phyloP scores from a whole-genome alignment of 2,797 vertebrate species.

The Ibycter americanus region DNA sequence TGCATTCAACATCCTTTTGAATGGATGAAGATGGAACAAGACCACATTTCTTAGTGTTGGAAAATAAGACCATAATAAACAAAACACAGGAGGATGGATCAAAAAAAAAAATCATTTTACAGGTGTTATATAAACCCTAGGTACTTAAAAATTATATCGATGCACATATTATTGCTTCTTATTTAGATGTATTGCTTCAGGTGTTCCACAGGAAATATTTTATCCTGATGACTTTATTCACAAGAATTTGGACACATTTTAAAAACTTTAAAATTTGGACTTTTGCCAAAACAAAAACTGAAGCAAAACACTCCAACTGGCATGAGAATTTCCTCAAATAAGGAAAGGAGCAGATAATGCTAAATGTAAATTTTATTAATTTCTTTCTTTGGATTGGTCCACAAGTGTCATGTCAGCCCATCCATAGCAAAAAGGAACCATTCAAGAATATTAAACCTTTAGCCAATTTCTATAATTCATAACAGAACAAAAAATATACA shows the following conservation, averaged over 20 bases:
- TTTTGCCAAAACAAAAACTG: background rate
- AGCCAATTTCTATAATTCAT: background rate
- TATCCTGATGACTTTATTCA: background rate
- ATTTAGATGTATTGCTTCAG: background rate
- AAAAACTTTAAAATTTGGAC: background rate
- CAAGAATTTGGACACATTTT: background rate
- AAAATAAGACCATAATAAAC: background rate
- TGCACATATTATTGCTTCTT: background rate
- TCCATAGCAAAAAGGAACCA: background rate
- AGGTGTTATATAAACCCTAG: background rate
- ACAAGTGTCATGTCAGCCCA: background rate
- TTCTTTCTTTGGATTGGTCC: background rate
- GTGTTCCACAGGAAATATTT: background rate
- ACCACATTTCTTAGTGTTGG: background rate
- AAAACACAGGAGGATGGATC: background rate
- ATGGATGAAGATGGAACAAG: background rate
- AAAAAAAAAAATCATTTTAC: background rate
- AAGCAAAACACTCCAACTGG: background rate
- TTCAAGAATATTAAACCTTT: background rate
- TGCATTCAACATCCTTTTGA: background rate
- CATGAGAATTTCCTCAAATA: background rate
- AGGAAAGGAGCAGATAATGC: background rate
- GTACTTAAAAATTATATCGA: background rate
- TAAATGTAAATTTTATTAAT: background rate
- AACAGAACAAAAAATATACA: background rate